These are phyloP conservation scores for Conus canariensis DNA, from an alignment of 2,888 invertebrate species.

Conservation along the genomic window DNA sequence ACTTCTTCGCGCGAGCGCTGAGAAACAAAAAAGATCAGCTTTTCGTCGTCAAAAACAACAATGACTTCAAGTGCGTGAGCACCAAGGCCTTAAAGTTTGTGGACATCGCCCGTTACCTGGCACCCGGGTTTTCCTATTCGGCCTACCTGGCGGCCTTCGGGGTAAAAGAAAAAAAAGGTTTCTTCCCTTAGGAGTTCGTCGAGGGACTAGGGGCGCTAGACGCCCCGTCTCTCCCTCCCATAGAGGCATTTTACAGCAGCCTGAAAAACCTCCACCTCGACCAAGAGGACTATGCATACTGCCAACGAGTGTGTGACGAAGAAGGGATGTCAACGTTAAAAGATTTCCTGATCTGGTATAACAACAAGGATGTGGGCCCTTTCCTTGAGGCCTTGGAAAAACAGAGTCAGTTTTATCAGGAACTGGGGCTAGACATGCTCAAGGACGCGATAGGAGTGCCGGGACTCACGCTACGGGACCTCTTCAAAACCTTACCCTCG, in stretches of 20 bases:
- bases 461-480: slow-evolving; percentile 51
- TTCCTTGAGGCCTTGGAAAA: slow-evolving; percentile 53
- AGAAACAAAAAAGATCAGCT: not conserved
- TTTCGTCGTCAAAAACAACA: not conserved
- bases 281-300: slow-evolving; percentile 30
- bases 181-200: slow-evolving; percentile 33
- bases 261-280: not conserved
- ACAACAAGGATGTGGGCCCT: slow-evolving; percentile 53
- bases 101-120: slow-evolving; percentile 49
- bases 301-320: slow-evolving; percentile 49
- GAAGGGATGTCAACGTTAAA: slow-evolving; percentile 50
- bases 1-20: not conserved
- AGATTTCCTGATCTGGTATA: slow-evolving; percentile 60
- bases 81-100: slow-evolving; percentile 46
- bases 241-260: slow-evolving; percentile 1
- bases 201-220: not conserved
- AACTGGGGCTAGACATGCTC: slow-evolving; percentile 55
- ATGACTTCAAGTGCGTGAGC: not conserved
- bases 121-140: slow-evolving; percentile 51
- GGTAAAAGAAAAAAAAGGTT: slow-evolving; percentile 45
- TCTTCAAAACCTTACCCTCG: slow-evolving; percentile 46
- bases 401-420: slow-evolving; percentile 48
- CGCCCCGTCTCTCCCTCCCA: not conserved
- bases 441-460: slow-evolving; percentile 54
- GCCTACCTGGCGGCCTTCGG: slow-evolving; percentile 54